phyloP scores from a whole-genome alignment of 2,113 vertebrate species.

The Taurulus bubalis region DNA sequence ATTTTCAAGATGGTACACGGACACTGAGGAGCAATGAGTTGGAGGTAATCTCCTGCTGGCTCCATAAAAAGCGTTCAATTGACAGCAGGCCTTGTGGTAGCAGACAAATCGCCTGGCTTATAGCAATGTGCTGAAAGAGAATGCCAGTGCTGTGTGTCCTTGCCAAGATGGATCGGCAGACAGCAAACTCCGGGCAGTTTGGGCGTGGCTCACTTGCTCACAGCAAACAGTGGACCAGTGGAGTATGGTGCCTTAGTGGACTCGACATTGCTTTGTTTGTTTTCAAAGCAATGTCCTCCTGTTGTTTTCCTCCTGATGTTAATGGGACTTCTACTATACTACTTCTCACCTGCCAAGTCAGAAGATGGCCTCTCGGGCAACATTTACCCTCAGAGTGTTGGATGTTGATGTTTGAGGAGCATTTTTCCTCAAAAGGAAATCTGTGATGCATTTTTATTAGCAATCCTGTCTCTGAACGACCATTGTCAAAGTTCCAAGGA shows the following conservation, averaged over 20 bases:
- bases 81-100: slow-evolving; percentile 81
- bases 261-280: slow-evolving; percentile 57
- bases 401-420: background rate
- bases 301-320: too few species aligned
- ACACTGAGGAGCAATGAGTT: slow-evolving; percentile 55
- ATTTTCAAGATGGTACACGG: slow-evolving; percentile 68
- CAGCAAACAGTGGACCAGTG: slow-evolving; percentile 66
- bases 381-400: background rate
- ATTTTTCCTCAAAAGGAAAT: slow-evolving; percentile 9
- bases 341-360: slow-evolving; percentile 8
- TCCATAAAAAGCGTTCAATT: slow-evolving; percentile 75
- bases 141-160: slow-evolving; percentile 72
- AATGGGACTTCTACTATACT: background rate
- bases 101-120: slow-evolving; percentile 80
- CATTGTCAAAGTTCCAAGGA: background rate
- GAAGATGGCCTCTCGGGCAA: background rate
- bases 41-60: slow-evolving; percentile 78
- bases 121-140: slow-evolving; percentile 77
- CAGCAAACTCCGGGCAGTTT: slow-evolving; percentile 65
- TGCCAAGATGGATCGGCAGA: slow-evolving; percentile 79
- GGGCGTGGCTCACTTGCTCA: slow-evolving; percentile 65
- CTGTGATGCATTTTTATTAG: slow-evolving; percentile 6
- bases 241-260: slow-evolving; percentile 41
- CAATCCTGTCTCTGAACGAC: background rate
- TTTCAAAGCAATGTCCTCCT: too few species aligned